Evolutionary conservation across 2,888 invertebrate genomes (phyloP).

Genomic region (Cataglyphis altisquamis): DNA sequence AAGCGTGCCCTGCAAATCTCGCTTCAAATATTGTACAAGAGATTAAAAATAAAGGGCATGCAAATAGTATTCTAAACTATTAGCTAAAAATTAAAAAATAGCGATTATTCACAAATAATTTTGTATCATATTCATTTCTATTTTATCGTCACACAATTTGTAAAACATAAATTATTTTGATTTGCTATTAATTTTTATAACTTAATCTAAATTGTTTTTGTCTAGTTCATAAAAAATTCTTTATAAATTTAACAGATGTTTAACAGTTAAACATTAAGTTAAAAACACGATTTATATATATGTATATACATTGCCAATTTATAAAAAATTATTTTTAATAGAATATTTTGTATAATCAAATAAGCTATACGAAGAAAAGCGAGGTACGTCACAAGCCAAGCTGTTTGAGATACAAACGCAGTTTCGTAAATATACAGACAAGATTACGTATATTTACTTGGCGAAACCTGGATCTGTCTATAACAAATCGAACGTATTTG

Average conservation of each 20-base stretch:
- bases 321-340: background rate
- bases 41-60: background rate
- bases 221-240: background rate
- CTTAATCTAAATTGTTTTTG: background rate
- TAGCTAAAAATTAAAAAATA: background rate
- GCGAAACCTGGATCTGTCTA: background rate
- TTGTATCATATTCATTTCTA: background rate
- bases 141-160: background rate
- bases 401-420: background rate
- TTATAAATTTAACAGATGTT: background rate
- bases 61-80: background rate
- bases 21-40: constrained; percentile 6
- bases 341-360: background rate
- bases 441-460: constrained; percentile 4
- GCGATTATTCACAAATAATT: background rate
- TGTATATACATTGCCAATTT: background rate
- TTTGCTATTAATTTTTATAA: background rate
- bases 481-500: background rate
- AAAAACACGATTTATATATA: background rate
- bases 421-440: background rate
- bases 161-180: background rate
- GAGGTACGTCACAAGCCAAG: background rate
- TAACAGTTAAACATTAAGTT: background rate
- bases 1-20: constrained; percentile 18
- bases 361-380: background rate